Percentiles rank a stretch among this genome's conserved stretches.
These are phyloP conservation scores for Stictonetta naevosa DNA, from an alignment of 2,113 vertebrate species.

Conservation along the genomic window DNA sequence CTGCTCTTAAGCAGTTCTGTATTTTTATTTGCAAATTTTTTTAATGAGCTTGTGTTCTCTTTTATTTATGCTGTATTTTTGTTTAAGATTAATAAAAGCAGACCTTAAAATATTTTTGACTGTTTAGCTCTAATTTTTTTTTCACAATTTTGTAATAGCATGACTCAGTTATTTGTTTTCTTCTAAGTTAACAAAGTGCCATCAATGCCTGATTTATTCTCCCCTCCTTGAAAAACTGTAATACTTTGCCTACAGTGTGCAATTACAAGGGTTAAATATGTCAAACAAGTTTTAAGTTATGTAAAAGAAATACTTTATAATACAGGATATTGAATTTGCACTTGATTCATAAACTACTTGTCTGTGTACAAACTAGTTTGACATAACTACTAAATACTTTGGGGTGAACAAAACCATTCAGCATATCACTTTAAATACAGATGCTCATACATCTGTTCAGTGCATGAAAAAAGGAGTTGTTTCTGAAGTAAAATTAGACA, in stretches of 20 bases:
- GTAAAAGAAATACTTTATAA: conserved; percentile 34
- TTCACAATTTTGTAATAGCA: background rate
- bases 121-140: background rate
- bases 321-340: conserved; percentile 15
- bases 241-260: background rate
- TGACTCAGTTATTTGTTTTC: background rate
- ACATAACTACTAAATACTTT: conserved; percentile 60
- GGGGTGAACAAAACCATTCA: conserved; percentile 47
- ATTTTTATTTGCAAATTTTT: conserved; percentile 4
- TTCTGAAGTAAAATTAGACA: conserved; percentile 84
- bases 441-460: conserved; percentile 60
- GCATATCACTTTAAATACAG: conserved; percentile 67
- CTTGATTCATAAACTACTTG: conserved; percentile 55
- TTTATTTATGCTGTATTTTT: background rate
- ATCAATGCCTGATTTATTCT: background rate
- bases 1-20: background rate
- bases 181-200: background rate
- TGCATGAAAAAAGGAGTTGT: conserved; percentile 71
- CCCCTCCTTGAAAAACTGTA: background rate
- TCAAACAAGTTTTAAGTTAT: conserved; percentile 39
- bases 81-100: conserved; percentile 30
- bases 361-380: conserved; percentile 44
- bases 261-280: conserved; percentile 51
- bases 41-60: background rate
- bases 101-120: background rate